Base-by-base conservation (phyloP, 2,797 vertebrate species). In the Sebastes jordani region DNA sequence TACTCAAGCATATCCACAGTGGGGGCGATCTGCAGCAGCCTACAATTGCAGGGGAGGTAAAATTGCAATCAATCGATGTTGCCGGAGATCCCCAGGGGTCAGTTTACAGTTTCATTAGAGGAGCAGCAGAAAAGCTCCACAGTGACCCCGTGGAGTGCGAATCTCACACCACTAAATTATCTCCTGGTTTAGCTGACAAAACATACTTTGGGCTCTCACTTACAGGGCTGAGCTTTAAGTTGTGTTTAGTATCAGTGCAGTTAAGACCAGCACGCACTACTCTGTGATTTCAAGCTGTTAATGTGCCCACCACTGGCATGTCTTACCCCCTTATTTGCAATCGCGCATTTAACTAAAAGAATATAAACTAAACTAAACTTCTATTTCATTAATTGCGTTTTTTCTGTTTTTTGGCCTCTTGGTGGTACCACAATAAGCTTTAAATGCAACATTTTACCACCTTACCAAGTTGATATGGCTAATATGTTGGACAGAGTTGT, bases 61-160 rank as follows among this genome's bases (percentile, higher is more conserved):
- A 87, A 88, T 83, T 88, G 86, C 89, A 90, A 90, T 90, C 90
- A 86, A 84, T 91, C 55, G 64, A 65, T 54, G 11, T 66, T 61
- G 76, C 69, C 72, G 66, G 62, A 32, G 54, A 80, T 85, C 86
- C 88, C 82, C 72, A 5, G 64, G 49, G 85, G 74, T 91, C 81
- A 80, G 83, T 78, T 89, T 86, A 86, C 76, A 65, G 86, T 85
- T 90, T 90, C 84, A 89, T 90, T 90, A 88, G 80, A 81, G 74
- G 34, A 80, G 83, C 71, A 32, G 74, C 74, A 82, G 74, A 86
- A 79, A 86, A 29, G 78, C 78, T 68, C 69, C 71, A 52, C 52
- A 52, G 71, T 60, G 85, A 80, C 65, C 79, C 46, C 2, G 8
- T 71, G 27, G 56, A 77, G 71, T 81, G 76, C 78, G 84, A 86